phyloP scores from a whole-genome alignment of 2,888 invertebrate genomes.

The Bimastos eiseni region DNA sequence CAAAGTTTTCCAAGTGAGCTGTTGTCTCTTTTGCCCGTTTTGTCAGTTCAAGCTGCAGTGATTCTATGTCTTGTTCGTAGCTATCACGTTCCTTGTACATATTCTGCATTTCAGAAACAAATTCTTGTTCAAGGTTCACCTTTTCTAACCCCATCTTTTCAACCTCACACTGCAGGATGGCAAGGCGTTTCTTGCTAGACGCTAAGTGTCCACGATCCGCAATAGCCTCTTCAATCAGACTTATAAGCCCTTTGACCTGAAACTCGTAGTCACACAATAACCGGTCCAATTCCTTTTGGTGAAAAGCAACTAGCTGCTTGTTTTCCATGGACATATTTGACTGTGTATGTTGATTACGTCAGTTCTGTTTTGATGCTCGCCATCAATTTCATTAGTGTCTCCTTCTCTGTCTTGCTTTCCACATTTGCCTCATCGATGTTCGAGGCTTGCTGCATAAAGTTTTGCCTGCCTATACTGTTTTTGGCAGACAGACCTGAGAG shows the following conservation, averaged over 20 bases:
- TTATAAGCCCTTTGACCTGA: neutral
- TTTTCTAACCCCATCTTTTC: slow-evolving; percentile 37
- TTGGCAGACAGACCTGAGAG: neutral
- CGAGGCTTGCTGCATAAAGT: neutral
- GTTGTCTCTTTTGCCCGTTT: slow-evolving; percentile 19
- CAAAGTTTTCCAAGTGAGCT: neutral
- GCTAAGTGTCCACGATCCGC: slow-evolving; percentile 5
- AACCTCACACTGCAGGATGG: slow-evolving; percentile 30
- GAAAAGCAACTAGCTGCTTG: neutral
- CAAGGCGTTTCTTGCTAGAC: slow-evolving; percentile 26
- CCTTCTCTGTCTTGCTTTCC: neutral
- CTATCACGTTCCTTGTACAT: slow-evolving; percentile 33
- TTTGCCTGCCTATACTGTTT: neutral
- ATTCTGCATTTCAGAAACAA: slow-evolving; percentile 31
- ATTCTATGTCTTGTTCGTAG: slow-evolving; percentile 26
- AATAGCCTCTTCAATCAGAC: slow-evolving; percentile 26
- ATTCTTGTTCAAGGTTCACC: slow-evolving; percentile 35
- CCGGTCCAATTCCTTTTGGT: slow-evolving; percentile 14
- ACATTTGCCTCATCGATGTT: slow-evolving; percentile 16
- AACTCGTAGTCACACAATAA: slow-evolving; percentile 7
- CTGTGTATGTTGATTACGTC: neutral
- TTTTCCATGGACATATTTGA: slow-evolving; percentile 28
- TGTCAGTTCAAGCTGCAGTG: slow-evolving; percentile 4
- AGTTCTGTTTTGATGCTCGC: slow-evolving; percentile 8
- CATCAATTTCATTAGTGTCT: neutral